Base-by-base conservation (phyloP, 2,113 vertebrate species). In the Corvus cornix region DNA sequence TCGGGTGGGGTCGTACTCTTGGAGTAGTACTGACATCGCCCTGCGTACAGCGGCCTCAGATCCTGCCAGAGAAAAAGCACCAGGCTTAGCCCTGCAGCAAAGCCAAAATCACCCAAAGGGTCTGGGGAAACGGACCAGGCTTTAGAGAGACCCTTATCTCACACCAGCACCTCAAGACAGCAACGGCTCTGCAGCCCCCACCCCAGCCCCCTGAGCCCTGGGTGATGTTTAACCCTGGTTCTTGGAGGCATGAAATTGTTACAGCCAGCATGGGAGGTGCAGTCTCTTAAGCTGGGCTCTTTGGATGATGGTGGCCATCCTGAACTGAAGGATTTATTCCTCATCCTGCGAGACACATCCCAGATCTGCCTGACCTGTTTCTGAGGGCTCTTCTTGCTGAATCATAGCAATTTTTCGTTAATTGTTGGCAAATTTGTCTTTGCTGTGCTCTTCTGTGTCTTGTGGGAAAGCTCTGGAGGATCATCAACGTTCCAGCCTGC, bases 21-120 rank as follows among this genome's bases (percentile, higher is more conserved):
- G 87, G 98, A 98, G 96, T 98, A 99, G 95, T 99, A 99, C 74
- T 98, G 98, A 94, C 99, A 99, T 68, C 99, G 98, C 73, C 99
- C 99, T 0, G 99, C 99, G 0, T 99, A 99, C 59, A 99, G 98
- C 2, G 99, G 99, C 96, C 98, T 98, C 89, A 99, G 98, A 80
- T 99, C 99, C 99, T 99, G 98, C 77, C 93, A 39, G 63, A 23
- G 9, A 94, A 87, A 90, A 81, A 80, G 58, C 53, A 88, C 22
- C 56, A 48, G 58, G 37, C n/a, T 96, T 26, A 95, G 69, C 24
- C n/a, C 3, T 31, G 52, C 70, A 60, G 49, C 5, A 6, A 75
- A 70, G 69, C 11, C 49, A 59, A 18, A 46, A 48, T 5, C 28
- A 75, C 37, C 23, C 14, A 12, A 8, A 48, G 20, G 35, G 28